Base-by-base conservation (phyloP, 2,888 invertebrate species). In the Carpatolechia fugitivella region DNA sequence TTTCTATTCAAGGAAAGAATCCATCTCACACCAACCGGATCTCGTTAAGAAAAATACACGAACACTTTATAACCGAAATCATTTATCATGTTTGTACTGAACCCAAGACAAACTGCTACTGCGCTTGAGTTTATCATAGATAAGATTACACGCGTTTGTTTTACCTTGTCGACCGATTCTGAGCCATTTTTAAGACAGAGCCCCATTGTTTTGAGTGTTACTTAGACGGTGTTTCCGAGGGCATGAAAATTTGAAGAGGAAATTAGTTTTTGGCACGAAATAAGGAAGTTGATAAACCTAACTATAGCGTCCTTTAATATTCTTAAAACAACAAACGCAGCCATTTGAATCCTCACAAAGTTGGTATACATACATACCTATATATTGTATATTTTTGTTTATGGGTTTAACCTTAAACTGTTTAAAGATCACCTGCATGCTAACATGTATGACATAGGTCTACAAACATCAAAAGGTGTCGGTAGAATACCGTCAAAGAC, bases 71-170 rank as follows among this genome's bases (percentile, higher is more conserved):
- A 82, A 85, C 80, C 83, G 79, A 87, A 89, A 81, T 85, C 78
- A 87, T 88, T 89, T 90, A 88, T 90, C 90, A 85, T 86, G 88
- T 89, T 87, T 89, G 82, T 80, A 78, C 76, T 82, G 82, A 85
- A 79, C 85, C 82, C 78, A 87, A 84, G 83, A 82, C 86, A 90
- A 88, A 90, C 89, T 85, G 90, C 90, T 89, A 89, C 90, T 80
- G 85, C 84, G 82, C 74, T 89, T 87, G 72, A 86, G 89, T 90
- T 89, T 90, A 77, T 80, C 69, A 64, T 78, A 86, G 90, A 90
- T 90, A 87, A 90, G 90, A 90, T 89, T 80, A 82, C 71, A 69
- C 65, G 58, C 76, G 85, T 86, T 86, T 88, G 89, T 85, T 88
- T 88, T 89, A 82, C 78, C 80, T 83, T 79, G 85, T 78, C 81